Base-by-base conservation (phyloP, 1,140 invertebrate genomes). In the Brachionus rotundiformis region DNA sequence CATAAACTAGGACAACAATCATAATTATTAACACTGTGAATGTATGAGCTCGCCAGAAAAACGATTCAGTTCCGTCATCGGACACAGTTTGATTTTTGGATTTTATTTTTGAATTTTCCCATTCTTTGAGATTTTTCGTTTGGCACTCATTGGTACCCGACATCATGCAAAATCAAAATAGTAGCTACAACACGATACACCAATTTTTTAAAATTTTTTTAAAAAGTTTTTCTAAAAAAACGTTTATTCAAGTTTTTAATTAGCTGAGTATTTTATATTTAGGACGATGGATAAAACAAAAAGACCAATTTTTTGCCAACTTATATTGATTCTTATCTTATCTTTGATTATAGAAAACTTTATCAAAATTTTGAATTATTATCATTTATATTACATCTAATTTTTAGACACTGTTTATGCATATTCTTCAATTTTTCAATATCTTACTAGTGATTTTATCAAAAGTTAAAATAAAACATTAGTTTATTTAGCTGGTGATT, bases 31-130 rank as follows among this genome's bases (percentile, higher is more conserved):
- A 7, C 11, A 68, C 61, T 13, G 81, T 82, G 44, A 82, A 39
- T 11, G 63, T 68, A 41, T 82, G 81, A 33, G 81, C 63, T 27
- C 81, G 61, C 81, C 81, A 82, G 36, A 82, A 82, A 49, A 82
- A 82, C 16, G 63, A 36, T 16, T 71, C 11, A 31, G 81, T 81
- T 27, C 79, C 79, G 25, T 81, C 79, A 49, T 81, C 79, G 6
- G 36, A 65, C 25, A 79, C 44, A 19, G 31, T 19, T 59, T 79
- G 76, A 54, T 79, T 63, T 59, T 79, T 79, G 19, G 39, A 23
- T 79, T 79, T 79, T 25, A 79, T 79, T 79, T 79, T 79, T 25
- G 29, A 29, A 23, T 59, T 59, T 59, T 59, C 31, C 76, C 76
- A 79, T 63, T 79, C 47, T 23, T 36, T 36, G n/a, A 10, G n/a